Conservation (phyloP, 2,113 vertebrate species). For the Crotalus viridis region DNA sequence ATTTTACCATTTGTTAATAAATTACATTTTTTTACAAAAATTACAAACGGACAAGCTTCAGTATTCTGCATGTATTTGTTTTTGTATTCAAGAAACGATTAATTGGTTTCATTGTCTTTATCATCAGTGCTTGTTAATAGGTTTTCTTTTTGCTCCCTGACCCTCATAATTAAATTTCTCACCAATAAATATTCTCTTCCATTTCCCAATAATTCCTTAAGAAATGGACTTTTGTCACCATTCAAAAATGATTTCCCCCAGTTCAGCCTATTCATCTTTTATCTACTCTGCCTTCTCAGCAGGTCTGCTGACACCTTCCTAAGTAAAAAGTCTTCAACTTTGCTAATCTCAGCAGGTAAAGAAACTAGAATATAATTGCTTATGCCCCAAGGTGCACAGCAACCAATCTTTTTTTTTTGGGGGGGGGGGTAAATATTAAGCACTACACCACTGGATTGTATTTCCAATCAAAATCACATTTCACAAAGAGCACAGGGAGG, state of each 20-base stretch:
- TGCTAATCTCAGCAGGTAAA: slow-evolving; percentile 1
- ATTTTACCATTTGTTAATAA: background rate
- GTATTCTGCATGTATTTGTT: background rate
- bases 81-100: background rate
- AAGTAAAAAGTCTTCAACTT: slow-evolving; percentile 1
- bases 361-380: slow-evolving; percentile 15
- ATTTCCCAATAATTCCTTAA: background rate
- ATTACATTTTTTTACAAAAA: background rate
- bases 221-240: background rate
- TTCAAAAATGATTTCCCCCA: background rate
- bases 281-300: slow-evolving; percentile 1
- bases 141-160: background rate
- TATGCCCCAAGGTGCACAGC: background rate
- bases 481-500: background rate
- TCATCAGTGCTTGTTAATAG: background rate
- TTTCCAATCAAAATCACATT: background rate
- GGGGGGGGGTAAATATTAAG: background rate
- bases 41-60: background rate
- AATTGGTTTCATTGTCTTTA: background rate
- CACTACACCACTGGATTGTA: background rate
- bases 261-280: background rate
- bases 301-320: background rate
- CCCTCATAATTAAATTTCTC: background rate
- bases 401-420: background rate
- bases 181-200: background rate